Conservation (phyloP, 2,888 invertebrate species). For the Lasius fuliginosus region DNA sequence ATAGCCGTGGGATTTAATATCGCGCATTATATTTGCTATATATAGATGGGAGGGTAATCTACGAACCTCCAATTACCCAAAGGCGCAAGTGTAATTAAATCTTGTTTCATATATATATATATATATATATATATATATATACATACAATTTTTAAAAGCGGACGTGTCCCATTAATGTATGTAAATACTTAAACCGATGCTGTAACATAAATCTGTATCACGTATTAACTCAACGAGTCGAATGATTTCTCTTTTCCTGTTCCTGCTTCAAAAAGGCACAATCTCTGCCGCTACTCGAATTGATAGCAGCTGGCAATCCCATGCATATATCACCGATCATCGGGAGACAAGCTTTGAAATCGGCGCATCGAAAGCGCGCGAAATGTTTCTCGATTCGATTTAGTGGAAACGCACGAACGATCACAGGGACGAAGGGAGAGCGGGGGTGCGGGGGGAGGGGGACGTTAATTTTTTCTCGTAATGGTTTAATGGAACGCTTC, state of each 20-base stretch:
- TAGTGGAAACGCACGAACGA: slow-evolving; percentile 47
- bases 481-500: slow-evolving; percentile 72
- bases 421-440: slow-evolving; percentile 18
- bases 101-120: not conserved
- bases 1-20: slow-evolving; percentile 66
- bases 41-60: not conserved
- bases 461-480: slow-evolving; percentile 68
- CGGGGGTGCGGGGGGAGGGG: not conserved
- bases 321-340: slow-evolving; percentile 5
- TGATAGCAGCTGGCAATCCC: not conserved
- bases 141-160: not conserved
- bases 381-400: slow-evolving; percentile 54
- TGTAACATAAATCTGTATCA: not conserved
- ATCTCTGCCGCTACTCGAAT: not conserved
- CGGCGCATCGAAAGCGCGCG: slow-evolving; percentile 27
- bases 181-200: not conserved
- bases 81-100: not conserved
- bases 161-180: not conserved
- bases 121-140: no score
- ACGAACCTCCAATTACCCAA: slow-evolving; percentile 11
- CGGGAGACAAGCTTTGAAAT: slow-evolving; percentile 14
- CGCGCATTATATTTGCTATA: slow-evolving; percentile 49
- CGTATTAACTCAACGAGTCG: not conserved
- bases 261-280: not conserved
- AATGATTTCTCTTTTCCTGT: not conserved